Conservation (phyloP, 2,797 vertebrate genomes). For the Apogon hyalosoma region DNA sequence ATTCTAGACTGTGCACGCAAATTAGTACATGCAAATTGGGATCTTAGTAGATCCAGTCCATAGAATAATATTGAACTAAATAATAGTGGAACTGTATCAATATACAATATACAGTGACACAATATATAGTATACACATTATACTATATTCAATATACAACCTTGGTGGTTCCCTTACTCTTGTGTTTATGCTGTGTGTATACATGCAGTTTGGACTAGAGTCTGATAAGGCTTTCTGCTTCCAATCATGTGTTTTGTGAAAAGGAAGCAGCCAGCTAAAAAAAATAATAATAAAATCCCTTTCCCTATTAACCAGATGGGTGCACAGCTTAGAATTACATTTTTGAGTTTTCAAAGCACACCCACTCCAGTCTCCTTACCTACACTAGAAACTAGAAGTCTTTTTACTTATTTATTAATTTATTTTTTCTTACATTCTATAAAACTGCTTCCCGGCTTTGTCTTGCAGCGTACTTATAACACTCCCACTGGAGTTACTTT, state of each 20-base stretch:
- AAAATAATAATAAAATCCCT: conserved; percentile 68
- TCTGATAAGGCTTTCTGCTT: conserved; percentile 13
- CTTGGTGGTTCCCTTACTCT: too few relatives aligned
- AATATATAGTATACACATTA: too few relatives aligned
- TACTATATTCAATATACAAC: too few relatives aligned
- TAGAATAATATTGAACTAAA: too few relatives aligned
- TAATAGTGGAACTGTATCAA: too few relatives aligned
- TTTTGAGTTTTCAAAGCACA: conserved; percentile 76
- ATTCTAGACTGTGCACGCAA: too few relatives aligned
- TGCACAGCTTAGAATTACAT: conserved; percentile 69
- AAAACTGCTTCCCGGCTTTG: conserved; percentile 11
- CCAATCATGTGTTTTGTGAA: conserved; percentile 65
- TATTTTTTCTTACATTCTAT: conserved; percentile 1
- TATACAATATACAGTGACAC: too few relatives aligned
- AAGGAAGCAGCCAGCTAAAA: conserved; percentile 84
- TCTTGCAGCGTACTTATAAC: conserved; percentile 21
- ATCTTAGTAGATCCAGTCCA: too few relatives aligned
- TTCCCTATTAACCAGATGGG: conserved; percentile 81
- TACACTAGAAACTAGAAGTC: conserved; percentile 41
- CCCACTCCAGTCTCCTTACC: conserved; percentile 48
- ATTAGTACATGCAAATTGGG: too few relatives aligned
- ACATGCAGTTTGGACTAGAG: background rate
- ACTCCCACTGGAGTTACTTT: conserved; percentile 25
- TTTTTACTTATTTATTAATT: conserved; percentile 6
- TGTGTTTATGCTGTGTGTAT: background rate